Evolutionary conservation across 2,113 vertebrate genomes (phyloP).

Genomic region (Trochalopteron elliotii): DNA sequence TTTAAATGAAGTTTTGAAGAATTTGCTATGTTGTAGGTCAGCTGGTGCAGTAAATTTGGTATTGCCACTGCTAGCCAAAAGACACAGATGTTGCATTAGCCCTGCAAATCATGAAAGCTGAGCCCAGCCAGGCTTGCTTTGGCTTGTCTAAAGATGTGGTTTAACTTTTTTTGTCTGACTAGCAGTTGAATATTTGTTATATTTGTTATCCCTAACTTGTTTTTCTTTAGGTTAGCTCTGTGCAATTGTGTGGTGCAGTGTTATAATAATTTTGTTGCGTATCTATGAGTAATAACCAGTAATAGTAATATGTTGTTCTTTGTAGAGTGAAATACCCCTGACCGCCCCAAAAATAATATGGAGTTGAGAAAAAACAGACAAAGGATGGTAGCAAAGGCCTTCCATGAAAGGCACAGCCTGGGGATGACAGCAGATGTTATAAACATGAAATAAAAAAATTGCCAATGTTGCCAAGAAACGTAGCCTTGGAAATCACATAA

Average conservation of each 20-base stretch:
- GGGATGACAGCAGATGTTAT: not conserved
- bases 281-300: not conserved
- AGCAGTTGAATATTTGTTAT: not conserved
- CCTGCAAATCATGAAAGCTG: not conserved
- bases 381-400: not conserved
- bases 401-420: not conserved
- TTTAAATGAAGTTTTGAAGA: not conserved
- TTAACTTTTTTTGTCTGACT: not conserved
- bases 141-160: not conserved
- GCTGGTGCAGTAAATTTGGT: not conserved
- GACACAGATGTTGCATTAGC: fast-evolving
- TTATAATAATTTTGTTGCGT: not conserved
- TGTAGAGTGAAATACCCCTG: not conserved
- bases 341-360: not conserved
- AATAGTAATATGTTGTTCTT: not conserved
- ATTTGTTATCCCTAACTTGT: not conserved
- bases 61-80: not conserved
- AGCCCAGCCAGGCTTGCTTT: not conserved
- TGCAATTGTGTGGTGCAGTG: not conserved
- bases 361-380: not conserved
- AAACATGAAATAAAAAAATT: not conserved
- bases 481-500: not conserved
- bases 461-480: fast-evolving
- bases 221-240: not conserved
- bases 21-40: not conserved